Conservation (phyloP, 2,113 vertebrate species). For the Anseranas semipalmata region DNA sequence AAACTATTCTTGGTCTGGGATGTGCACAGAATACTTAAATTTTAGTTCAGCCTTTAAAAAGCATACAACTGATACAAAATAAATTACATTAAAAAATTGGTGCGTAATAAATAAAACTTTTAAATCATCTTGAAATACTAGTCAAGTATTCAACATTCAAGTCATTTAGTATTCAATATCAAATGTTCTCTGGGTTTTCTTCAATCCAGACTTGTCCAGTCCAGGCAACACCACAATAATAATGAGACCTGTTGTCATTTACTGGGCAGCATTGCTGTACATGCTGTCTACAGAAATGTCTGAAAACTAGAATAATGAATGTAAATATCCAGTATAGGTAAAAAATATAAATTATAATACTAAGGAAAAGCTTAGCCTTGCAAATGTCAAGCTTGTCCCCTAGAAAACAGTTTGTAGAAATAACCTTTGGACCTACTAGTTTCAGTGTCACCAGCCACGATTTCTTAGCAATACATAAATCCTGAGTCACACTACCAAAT, state of each 20-base stretch:
- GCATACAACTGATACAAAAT: not conserved
- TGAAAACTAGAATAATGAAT: not conserved
- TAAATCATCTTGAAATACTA: not conserved
- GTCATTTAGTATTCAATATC: not conserved
- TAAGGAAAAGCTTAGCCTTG: not conserved
- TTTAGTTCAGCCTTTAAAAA: not conserved
- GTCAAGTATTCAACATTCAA: not conserved
- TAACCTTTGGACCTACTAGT: not conserved
- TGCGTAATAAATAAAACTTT: not conserved
- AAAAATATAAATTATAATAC: not conserved
- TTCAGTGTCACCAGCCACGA: too few relatives aligned
- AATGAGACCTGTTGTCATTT: not conserved
- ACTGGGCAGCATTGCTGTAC: not conserved
- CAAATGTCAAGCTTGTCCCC: not conserved
- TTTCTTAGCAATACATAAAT: not conserved
- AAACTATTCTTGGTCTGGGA: not conserved
- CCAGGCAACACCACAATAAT: not conserved
- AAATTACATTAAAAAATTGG: not conserved
- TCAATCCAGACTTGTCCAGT: not conserved
- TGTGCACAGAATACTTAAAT: not conserved
- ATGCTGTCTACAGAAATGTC: not conserved
- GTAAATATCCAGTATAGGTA: not conserved
- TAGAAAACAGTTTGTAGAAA: not conserved
- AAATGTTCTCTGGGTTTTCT: not conserved
- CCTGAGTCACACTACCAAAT: not conserved